Evolutionary conservation across 2,113 vertebrate genomes (phyloP), one percentile per base, ranked within the genome.

Genomic region (Cyrtonyx montezumae): DNA sequence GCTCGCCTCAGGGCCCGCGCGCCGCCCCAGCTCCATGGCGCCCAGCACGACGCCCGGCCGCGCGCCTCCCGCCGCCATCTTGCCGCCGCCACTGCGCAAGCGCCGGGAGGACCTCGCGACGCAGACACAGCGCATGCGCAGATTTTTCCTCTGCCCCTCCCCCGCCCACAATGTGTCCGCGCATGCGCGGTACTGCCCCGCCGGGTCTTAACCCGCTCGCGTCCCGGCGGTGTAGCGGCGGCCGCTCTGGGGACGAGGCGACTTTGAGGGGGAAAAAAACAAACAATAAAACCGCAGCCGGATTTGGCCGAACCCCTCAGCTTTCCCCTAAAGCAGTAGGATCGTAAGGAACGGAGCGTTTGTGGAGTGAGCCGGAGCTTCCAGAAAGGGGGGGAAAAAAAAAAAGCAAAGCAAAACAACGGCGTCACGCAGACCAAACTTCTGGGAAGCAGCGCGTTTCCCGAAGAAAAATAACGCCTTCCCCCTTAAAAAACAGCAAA

Each of bases 1-100:
- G 86, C 99, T 99, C 62, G 95, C 86, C 34, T 95, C 90, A 16
- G 95, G 95, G 81, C 98, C 98, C 4, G 97, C 98, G 10, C 98
- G 98, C 2, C 98, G 98, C 4, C 99, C 99, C 82, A 99, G 98
- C 88, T 98, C 98, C 98, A 99, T 99, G 11, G 98, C 97, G 14
- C 99, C 99, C 94, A 99, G 97, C 43, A 99, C 91, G n/a, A 65
- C 9, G 8, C 15, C 43, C 16, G 8, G 55, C 23, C 61, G n/a
- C 30, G 21, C 43, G 4, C 26, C 40, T 12, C 30, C 30, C 19
- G 42, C 42, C 73, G 32, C 55, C 73, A 23, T 22, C 8, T 23
- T 61, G 34, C 58, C 34, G 34, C 34, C 22, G 4, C 6, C 78
- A 9, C 9, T 37, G 34, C 67, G 51, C 62, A 12, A 2, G 46